Percentiles rank a stretch among this genome's conserved stretches.
phyloP scores from a whole-genome alignment of 1,140 invertebrate genomes.

The roundworm (Caenorhabditis elegans) region DNA sequence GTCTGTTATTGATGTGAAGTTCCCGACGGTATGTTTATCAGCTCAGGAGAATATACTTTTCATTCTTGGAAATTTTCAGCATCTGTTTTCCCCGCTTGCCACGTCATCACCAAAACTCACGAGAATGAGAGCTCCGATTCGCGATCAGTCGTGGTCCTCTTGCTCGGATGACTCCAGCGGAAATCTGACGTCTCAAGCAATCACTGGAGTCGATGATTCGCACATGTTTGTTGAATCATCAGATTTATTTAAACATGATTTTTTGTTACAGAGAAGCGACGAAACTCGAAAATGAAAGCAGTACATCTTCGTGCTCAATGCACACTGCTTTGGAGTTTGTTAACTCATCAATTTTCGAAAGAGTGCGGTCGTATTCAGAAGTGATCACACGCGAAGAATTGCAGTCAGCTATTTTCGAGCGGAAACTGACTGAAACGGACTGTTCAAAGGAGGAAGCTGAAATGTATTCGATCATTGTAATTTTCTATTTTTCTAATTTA shows the following conservation, averaged over 20 bases:
- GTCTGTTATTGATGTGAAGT: not conserved
- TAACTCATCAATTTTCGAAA: not conserved
- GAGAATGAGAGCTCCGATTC: not conserved
- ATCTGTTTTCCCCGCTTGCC: not conserved
- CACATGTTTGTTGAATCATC: not conserved
- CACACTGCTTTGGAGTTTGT: not conserved
- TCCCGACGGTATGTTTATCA: not conserved
- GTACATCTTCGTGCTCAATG: not conserved
- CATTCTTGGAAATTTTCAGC: not conserved
- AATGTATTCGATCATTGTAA: not conserved
- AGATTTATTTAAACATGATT: not conserved
- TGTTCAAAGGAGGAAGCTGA: not conserved
- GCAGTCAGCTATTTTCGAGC: not conserved
- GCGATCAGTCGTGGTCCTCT: not conserved
- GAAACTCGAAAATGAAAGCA: not conserved
- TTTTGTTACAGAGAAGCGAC: not conserved
- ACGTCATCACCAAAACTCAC: slow-evolving; percentile 4
- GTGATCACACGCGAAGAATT: not conserved
- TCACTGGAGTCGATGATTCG: not conserved
- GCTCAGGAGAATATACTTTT: not conserved
- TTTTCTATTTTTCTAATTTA: not conserved
- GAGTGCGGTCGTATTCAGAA: not conserved
- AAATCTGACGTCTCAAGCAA: not conserved
- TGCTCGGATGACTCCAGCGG: not conserved
- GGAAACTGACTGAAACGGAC: not conserved